Evolutionary conservation across 2,888 invertebrate species (phyloP).

Genomic region (Aricia artaxerxes): DNA sequence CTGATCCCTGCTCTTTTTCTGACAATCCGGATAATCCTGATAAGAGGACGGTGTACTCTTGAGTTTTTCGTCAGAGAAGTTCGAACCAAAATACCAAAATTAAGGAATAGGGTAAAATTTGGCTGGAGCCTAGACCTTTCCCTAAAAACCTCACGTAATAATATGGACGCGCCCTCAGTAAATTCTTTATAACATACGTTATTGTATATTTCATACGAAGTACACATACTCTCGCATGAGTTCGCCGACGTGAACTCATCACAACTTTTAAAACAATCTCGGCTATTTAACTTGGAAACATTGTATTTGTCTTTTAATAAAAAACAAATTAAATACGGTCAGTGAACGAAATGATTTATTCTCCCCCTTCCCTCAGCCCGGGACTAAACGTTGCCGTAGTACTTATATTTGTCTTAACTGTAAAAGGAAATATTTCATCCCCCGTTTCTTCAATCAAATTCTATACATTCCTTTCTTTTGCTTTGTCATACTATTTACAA

Average conservation of each 20-base stretch:
- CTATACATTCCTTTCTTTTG: conserved; percentile 6
- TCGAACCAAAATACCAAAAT: no score
- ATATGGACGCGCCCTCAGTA: no score
- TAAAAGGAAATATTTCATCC: background rate
- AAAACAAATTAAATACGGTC: conserved; percentile 18
- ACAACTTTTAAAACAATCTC: conserved; percentile 3
- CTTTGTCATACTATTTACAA: conserved; percentile 1
- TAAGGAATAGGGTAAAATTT: no score
- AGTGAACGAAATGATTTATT: conserved; percentile 18
- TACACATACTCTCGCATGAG: background rate
- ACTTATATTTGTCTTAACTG: conserved; percentile 19
- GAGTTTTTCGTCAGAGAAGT: background rate
- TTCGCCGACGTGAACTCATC: conserved; percentile 11
- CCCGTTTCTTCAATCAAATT: conserved; percentile 2
- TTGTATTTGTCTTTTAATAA: conserved; percentile 23
- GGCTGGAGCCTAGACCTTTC: no score
- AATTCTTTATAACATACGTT: background rate
- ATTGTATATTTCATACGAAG: background rate
- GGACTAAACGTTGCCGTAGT: conserved; percentile 7
- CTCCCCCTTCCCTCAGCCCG: background rate
- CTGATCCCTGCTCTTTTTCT: no score
- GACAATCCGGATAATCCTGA: background rate
- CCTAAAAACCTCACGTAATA: no score
- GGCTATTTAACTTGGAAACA: conserved; percentile 9
- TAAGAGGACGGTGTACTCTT: background rate